phyloP scores from a whole-genome alignment of 37 sponge, comb jelly and placozoan species.

The Spongilla lacustris region DNA sequence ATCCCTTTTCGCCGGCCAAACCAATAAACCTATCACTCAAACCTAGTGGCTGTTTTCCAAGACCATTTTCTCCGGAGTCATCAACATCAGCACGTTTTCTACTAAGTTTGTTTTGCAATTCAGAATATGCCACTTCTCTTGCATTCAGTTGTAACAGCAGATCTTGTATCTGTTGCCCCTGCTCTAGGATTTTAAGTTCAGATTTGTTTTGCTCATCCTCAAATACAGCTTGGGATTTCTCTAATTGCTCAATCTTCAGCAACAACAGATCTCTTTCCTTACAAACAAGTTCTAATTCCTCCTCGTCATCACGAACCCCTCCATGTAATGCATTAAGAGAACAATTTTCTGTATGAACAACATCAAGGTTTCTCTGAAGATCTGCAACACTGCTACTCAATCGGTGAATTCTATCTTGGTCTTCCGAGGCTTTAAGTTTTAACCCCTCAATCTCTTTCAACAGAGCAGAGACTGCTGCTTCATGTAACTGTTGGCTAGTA shows the following conservation, averaged over 20 bases:
- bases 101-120: constrained; percentile 30
- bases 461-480: constrained; percentile 20
- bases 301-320: background rate
- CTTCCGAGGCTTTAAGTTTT: constrained; percentile 13
- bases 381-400: constrained; percentile 14
- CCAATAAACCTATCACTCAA: background rate
- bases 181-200: background rate
- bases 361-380: background rate
- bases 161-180: constrained; percentile 3
- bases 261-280: background rate
- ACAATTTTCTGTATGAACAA: background rate
- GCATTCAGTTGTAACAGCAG: background rate
- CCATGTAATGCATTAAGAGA: background rate
- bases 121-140: constrained; percentile 18
- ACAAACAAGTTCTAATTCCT: background rate
- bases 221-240: background rate
- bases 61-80: background rate
- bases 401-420: background rate
- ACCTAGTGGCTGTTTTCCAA: background rate
- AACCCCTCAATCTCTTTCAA: constrained; percentile 23
- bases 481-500: background rate
- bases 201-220: background rate
- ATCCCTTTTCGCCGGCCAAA: background rate
- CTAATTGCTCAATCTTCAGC: background rate
- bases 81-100: no score